Conservation (phyloP, 1,140 invertebrate genomes). For the Eciton burchellii region DNA sequence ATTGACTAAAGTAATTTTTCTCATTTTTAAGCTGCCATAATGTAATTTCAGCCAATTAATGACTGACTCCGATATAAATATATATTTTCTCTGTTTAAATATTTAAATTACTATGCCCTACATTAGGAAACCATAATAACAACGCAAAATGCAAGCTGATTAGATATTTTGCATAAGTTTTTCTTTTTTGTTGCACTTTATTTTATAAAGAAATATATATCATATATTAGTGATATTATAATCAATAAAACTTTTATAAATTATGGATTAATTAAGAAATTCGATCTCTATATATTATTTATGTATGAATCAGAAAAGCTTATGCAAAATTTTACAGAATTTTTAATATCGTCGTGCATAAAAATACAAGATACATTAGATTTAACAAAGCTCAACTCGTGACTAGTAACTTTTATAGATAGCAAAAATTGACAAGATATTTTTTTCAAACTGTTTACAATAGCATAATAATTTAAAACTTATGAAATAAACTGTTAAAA, state of each 20-base stretch:
- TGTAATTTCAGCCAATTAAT: neutral
- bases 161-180: neutral
- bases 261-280: constrained; percentile 10
- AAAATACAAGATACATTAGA: neutral
- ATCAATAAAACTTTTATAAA: neutral
- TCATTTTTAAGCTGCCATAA: neutral
- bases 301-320: neutral
- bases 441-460: too few relatives aligned
- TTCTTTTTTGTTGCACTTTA: neutral
- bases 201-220: neutral
- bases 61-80: neutral
- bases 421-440: neutral
- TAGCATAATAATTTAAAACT: too few relatives aligned
- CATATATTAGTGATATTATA: neutral
- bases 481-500: too few relatives aligned
- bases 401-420: neutral
- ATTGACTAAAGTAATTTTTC: neutral
- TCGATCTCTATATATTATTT: neutral
- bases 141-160: neutral
- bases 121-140: neutral
- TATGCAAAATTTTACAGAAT: neutral
- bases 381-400: neutral
- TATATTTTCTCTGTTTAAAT: constrained; percentile 9
- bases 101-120: neutral
- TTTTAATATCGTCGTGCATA: neutral